Conservation (phyloP, 2,797 vertebrate genomes). For the Micrastur ruficollis region DNA sequence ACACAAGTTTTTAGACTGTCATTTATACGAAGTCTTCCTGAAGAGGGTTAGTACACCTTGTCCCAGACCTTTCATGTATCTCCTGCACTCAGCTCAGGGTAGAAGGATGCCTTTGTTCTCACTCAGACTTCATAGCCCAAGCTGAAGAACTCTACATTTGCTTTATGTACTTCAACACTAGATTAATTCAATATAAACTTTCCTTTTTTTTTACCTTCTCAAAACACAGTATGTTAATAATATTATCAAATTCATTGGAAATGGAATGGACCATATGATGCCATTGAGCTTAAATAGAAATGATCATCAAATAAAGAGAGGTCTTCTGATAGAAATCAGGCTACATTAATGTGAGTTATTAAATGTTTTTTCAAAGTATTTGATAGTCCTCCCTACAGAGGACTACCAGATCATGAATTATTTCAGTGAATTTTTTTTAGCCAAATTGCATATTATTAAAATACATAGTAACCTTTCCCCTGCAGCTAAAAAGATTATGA, state of each 20-base stretch:
- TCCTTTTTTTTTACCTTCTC: not conserved
- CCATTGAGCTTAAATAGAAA: not conserved
- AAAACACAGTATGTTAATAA: not conserved
- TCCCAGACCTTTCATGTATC: not conserved
- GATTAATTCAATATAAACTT: not conserved
- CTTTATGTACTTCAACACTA: not conserved
- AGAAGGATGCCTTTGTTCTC: not conserved
- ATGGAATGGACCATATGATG: not conserved
- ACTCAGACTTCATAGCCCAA: not conserved
- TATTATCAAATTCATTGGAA: not conserved
- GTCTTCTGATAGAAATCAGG: not conserved
- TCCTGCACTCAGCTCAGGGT: not conserved
- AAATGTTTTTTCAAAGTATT: not conserved
- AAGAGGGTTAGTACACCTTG: not conserved
- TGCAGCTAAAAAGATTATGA: not conserved
- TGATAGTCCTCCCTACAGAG: not conserved
- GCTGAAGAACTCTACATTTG: not conserved
- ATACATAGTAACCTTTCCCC: not conserved
- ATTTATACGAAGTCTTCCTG: not conserved
- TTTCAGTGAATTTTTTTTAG: not conserved
- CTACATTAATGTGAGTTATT: not conserved
- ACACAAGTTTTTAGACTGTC: not conserved
- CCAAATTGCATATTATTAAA: not conserved
- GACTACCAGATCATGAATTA: not conserved
- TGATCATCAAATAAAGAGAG: not conserved